Evolutionary conservation across 92 coral and sea anemone species (phyloP).

Genomic region (Palythoa grandiflora): DNA sequence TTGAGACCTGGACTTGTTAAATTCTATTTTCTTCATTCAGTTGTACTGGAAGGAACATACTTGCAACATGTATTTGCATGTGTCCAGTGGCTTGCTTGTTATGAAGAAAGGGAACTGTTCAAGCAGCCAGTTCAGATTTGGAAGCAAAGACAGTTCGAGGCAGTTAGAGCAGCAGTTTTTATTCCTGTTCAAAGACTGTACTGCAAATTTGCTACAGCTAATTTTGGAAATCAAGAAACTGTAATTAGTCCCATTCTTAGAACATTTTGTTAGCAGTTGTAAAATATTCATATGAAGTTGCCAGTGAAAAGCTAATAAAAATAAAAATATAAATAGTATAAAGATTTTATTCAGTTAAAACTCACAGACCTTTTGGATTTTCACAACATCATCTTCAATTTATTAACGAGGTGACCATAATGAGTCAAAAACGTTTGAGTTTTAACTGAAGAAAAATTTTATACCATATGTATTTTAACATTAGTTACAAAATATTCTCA

Average conservation of each 20-base stretch:
- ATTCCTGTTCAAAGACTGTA: slow-evolving; percentile 13
- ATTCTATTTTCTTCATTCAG: neutral
- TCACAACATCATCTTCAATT: neutral
- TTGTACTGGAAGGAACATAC: neutral
- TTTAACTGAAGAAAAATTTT: neutral
- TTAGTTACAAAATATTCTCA: neutral
- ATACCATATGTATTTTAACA: neutral
- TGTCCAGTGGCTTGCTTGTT: neutral
- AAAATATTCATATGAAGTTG: neutral
- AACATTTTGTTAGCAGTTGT: slow-evolving; percentile 18
- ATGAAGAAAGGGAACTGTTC: slow-evolving; percentile 15
- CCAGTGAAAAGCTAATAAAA: too few species aligned
- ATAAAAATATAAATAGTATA: neutral
- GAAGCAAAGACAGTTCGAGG: neutral
- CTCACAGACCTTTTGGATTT: neutral
- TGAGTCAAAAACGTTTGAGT: neutral
- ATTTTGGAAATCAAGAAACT: slow-evolving; percentile 10
- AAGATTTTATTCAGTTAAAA: neutral
- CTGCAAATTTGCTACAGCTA: neutral
- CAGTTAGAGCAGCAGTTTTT: slow-evolving; percentile 2
- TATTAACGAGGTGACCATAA: neutral
- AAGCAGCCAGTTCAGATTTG: neutral
- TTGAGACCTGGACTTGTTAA: neutral
- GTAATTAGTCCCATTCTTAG: slow-evolving; percentile 4
- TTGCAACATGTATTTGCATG: neutral